Percentiles rank a stretch among this genome's conserved stretches.
Evolutionary conservation across 2,888 invertebrate genomes (phyloP).

Genomic region (Trissoscelio sp.): DNA sequence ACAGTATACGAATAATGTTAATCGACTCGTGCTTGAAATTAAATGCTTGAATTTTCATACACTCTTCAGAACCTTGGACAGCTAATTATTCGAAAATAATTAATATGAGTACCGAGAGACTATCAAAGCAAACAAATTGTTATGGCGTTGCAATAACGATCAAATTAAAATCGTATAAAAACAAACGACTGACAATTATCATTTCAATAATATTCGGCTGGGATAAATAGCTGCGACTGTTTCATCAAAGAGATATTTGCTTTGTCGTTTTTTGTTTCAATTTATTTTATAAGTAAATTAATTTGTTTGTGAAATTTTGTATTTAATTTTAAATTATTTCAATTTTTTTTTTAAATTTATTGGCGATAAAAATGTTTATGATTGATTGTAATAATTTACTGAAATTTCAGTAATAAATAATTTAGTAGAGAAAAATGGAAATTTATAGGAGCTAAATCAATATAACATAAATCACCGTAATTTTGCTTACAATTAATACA

Average conservation of each 20-base stretch:
- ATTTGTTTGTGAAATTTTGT: no score
- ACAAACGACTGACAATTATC: slow-evolving; percentile 5
- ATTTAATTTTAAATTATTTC: no score
- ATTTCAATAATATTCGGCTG: slow-evolving; percentile 7
- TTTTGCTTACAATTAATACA: no score
- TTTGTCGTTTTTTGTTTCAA: no score
- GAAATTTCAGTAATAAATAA: no score
- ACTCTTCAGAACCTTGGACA: slow-evolving; percentile 13
- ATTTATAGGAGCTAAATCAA: no score
- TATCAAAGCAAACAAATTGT: slow-evolving; percentile 30
- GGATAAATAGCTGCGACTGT: background rate
- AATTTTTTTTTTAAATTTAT: no score
- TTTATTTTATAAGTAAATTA: no score
- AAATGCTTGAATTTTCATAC: slow-evolving; percentile 30
- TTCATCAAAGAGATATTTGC: background rate
- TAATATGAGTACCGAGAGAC: slow-evolving; percentile 25
- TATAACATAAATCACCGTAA: no score
- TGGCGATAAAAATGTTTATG: no score
- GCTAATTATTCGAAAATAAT: slow-evolving; percentile 35
- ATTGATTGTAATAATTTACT: no score
- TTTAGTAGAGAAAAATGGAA: no score
- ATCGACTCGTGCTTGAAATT: slow-evolving; percentile 19
- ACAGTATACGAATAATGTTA: slow-evolving; percentile 17
- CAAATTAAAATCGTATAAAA: slow-evolving; percentile 22
- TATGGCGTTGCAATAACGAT: slow-evolving; percentile 17